Conservation (phyloP, 1,140 invertebrate species). For the Augochlora pura region DNA sequence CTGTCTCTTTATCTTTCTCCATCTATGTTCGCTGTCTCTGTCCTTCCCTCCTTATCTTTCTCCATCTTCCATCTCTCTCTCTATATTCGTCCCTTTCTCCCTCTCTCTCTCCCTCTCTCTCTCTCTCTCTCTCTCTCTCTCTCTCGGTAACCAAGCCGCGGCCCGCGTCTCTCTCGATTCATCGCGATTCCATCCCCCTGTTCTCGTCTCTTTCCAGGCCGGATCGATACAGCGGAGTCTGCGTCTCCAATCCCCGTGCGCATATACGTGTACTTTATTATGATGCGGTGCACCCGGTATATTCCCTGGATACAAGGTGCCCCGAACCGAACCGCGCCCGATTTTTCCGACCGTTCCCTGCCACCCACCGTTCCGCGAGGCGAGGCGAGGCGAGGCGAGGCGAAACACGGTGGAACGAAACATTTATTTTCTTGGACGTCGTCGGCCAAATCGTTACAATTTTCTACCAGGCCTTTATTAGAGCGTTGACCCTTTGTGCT, state of each 20-base stretch:
- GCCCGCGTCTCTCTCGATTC: constrained; percentile 37
- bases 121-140: not conserved
- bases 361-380: too few species aligned
- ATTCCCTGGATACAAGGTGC: constrained; percentile 54
- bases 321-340: constrained; percentile 39
- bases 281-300: constrained; percentile 65
- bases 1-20: not conserved
- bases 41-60: constrained; percentile 53
- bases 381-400: too few species aligned
- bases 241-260: constrained; percentile 74
- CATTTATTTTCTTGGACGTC: too few species aligned
- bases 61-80: constrained; percentile 28
- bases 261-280: constrained; percentile 70
- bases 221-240: constrained; percentile 80
- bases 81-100: not conserved
- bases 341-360: constrained; percentile 16
- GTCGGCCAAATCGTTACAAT: too few species aligned
- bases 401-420: too few species aligned
- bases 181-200: constrained; percentile 47
- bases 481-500: too few species aligned
- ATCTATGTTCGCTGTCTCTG: too few species aligned
- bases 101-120: too few species aligned
- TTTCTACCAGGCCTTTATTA: too few species aligned
- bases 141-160: not conserved
- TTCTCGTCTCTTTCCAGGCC: constrained; percentile 59